phyloP scores from a whole-genome alignment of 2,113 vertebrate species.

The Nothocercus julius region DNA sequence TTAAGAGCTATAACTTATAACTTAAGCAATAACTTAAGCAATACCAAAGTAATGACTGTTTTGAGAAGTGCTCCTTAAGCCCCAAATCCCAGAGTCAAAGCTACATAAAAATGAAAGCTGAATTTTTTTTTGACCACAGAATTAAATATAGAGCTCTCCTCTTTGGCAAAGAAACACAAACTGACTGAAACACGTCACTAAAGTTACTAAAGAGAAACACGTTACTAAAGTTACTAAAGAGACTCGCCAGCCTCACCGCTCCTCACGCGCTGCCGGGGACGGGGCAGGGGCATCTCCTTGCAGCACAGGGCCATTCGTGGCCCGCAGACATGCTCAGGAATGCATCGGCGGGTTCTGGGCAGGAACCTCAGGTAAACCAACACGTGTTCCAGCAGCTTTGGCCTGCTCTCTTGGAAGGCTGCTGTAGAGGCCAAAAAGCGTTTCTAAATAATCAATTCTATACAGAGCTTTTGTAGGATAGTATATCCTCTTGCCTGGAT shows the following conservation, averaged over 20 bases:
- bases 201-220: background rate
- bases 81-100: background rate
- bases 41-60: background rate
- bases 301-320: background rate
- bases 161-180: background rate
- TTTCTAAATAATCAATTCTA: background rate
- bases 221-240: background rate
- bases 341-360: background rate
- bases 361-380: background rate
- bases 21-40: no score
- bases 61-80: background rate
- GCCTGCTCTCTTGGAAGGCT: background rate
- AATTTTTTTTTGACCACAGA: background rate
- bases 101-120: background rate
- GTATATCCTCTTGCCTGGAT: background rate
- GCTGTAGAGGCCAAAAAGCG: rapidly evolving
- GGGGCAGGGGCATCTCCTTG: background rate
- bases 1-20: background rate
- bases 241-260: rapidly evolving
- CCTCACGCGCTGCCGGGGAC: background rate
- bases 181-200: background rate
- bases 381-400: background rate
- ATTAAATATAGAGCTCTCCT: background rate
- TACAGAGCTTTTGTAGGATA: background rate
- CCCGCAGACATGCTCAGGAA: background rate